Percentiles rank a stretch among this genome's conserved stretches.
Conservation (phyloP, 2,797 vertebrate species). For the Microctenopoma lineatum region DNA sequence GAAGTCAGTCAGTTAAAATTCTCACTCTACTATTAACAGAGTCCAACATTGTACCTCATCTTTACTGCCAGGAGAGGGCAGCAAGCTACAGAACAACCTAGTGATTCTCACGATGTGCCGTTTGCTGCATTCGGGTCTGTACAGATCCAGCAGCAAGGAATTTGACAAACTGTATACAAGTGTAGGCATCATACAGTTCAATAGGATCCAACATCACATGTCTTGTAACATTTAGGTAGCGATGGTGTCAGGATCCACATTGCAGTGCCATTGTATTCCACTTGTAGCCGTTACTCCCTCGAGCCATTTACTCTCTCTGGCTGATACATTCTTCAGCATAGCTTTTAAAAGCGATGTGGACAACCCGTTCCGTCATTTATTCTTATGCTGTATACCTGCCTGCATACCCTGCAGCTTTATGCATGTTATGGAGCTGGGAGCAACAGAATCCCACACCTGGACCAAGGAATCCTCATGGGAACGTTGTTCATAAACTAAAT, state of each 20-base stretch:
- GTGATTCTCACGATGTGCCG: background rate
- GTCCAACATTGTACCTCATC: constrained; percentile 22
- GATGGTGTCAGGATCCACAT: constrained; percentile 35
- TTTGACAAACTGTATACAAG: background rate
- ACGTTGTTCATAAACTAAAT: background rate
- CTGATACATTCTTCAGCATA: background rate
- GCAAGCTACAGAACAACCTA: constrained; percentile 46
- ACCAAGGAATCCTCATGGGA: background rate
- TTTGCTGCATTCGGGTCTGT: constrained; percentile 14
- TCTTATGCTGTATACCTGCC: background rate
- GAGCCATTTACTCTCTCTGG: background rate
- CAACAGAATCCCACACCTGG: constrained; percentile 25
- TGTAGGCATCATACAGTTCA: background rate
- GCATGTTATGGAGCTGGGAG: too few species aligned
- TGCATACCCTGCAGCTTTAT: background rate
- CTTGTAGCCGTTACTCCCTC: background rate
- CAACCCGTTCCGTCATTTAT: constrained; percentile 2
- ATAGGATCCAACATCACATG: constrained; percentile 8
- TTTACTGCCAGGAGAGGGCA: constrained; percentile 71
- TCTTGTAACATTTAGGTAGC: constrained; percentile 29
- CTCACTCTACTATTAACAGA: background rate
- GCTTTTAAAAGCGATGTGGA: constrained; percentile 8
- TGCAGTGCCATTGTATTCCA: background rate
- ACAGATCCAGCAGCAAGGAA: background rate
- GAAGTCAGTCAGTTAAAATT: background rate